Conservation (phyloP, 1,140 invertebrate species). For the Papilio dardanus region DNA sequence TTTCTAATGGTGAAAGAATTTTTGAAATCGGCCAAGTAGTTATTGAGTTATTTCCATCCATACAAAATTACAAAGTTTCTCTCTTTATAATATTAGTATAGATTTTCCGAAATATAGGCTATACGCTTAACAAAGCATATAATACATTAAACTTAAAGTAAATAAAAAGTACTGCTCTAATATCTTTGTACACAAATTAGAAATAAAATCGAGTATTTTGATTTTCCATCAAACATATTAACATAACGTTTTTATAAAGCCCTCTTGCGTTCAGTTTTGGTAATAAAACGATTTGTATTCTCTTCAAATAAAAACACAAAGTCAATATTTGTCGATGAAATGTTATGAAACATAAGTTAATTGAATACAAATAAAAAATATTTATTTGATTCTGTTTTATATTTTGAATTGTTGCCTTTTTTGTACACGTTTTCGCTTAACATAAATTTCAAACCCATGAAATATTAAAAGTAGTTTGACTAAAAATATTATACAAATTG, state of each 20-base stretch:
- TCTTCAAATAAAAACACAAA: constrained; percentile 5
- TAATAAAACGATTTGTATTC: not conserved
- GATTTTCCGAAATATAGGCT: too few species aligned
- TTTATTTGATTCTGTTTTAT: too few species aligned
- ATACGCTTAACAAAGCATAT: not conserved
- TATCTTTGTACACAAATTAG: not conserved
- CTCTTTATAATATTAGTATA: too few species aligned
- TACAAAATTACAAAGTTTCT: too few species aligned
- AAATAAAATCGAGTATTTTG: not conserved
- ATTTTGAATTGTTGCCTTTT: not conserved
- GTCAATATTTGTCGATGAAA: constrained; percentile 18
- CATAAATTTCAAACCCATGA: too few species aligned
- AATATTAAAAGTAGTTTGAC: too few species aligned
- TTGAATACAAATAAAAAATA: not conserved
- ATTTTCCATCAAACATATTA: not conserved
- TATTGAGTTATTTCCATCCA: too few species aligned
- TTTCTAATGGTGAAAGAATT: too few species aligned
- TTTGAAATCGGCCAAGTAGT: too few species aligned
- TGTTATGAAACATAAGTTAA: not conserved
- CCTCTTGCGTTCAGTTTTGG: not conserved
- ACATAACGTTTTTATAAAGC: not conserved
- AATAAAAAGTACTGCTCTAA: not conserved
- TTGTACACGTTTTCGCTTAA: too few species aligned
- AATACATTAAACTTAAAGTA: too few species aligned
- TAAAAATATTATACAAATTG: too few species aligned